These are phyloP conservation scores for Ericerus pela DNA, from an alignment of 1,140 invertebrate species.

Conservation along the genomic window DNA sequence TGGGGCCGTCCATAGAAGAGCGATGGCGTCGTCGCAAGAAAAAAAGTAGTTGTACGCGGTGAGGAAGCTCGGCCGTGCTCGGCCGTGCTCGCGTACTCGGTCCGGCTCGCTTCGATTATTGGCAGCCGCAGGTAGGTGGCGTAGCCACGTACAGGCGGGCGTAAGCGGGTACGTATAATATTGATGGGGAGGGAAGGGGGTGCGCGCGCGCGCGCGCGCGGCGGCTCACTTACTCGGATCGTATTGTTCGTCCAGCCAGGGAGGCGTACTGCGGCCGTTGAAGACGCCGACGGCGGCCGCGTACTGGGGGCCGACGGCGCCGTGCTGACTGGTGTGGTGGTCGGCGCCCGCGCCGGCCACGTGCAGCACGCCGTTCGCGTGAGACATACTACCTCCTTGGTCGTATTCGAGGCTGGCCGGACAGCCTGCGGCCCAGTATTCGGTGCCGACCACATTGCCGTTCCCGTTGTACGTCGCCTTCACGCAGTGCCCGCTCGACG, in stretches of 20 bases:
- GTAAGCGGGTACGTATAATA: too few species aligned
- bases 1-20: too few species aligned
- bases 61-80: too few species aligned
- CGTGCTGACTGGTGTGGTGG: neutral
- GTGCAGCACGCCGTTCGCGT: neutral
- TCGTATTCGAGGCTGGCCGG: neutral
- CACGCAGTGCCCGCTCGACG: neutral
- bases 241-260: constrained; percentile 22
- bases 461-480: neutral
- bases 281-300: constrained; percentile 1
- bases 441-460: too few species aligned
- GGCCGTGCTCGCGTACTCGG: too few species aligned
- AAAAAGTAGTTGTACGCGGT: too few species aligned
- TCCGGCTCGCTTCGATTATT: too few species aligned
- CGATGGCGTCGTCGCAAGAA: too few species aligned
- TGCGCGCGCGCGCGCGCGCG: too few species aligned
- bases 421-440: neutral
- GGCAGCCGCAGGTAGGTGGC: too few species aligned
- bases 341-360: neutral
- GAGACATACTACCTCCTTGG: neutral
- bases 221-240: constrained; percentile 22
- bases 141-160: too few species aligned
- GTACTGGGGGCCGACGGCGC: constrained; percentile 6
- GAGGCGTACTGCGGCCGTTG: constrained; percentile 5
- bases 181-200: too few species aligned